A percentile compares a stretch with the other conserved stretches of the same genome.
Evolutionary conservation across 2,888 invertebrate genomes (phyloP).

Genomic region (Drosophila anceps): DNA sequence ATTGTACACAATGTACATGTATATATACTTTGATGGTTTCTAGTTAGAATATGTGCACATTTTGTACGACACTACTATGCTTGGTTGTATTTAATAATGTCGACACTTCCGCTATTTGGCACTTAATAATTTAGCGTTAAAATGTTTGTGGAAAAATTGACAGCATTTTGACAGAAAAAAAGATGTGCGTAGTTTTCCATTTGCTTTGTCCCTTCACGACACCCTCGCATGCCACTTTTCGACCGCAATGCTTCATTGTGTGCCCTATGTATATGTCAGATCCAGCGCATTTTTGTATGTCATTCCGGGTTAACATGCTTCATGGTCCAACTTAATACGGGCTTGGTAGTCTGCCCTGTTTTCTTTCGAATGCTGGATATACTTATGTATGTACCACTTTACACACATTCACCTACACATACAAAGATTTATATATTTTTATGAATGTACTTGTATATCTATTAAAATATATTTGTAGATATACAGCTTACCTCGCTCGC

Average conservation of each 20-base stretch:
- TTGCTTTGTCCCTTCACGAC: slow-evolving; percentile 26
- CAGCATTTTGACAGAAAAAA: slow-evolving; percentile 67
- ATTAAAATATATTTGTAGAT: slow-evolving; percentile 27
- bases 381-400: slow-evolving; percentile 8
- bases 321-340: slow-evolving; percentile 57
- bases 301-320: slow-evolving; percentile 56
- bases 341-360: slow-evolving; percentile 12
- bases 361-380: slow-evolving; percentile 17
- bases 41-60: neutral
- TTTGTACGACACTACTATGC: neutral
- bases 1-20: neutral
- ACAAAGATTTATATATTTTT: slow-evolving; percentile 7
- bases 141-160: slow-evolving; percentile 75
- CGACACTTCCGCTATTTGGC: slow-evolving; percentile 62
- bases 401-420: neutral
- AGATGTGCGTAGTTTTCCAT: slow-evolving; percentile 26
- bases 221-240: slow-evolving; percentile 31
- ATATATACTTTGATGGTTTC: neutral
- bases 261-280: slow-evolving; percentile 51
- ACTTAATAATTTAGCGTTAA: slow-evolving; percentile 65
- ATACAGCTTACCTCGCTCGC: slow-evolving; percentile 57
- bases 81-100: slow-evolving; percentile 41
- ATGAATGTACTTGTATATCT: slow-evolving; percentile 26
- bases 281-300: slow-evolving; percentile 51
- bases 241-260: slow-evolving; percentile 49